Conservation (phyloP, 2,888 invertebrate species). For the Eremobia ochroleuca region DNA sequence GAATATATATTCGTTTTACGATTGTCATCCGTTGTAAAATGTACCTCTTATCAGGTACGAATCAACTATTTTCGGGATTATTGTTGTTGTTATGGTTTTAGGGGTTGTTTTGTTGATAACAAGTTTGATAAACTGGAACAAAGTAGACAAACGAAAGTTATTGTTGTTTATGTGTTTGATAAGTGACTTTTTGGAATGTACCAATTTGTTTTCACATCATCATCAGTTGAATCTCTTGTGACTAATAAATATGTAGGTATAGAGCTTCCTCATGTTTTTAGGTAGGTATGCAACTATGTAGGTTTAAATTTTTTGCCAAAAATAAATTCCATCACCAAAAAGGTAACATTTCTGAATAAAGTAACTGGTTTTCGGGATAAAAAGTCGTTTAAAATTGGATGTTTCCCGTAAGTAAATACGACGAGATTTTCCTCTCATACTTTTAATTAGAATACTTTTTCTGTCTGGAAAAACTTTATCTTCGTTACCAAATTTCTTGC, state of each 20-base stretch:
- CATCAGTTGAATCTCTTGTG: neutral
- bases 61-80: slow-evolving; percentile 26
- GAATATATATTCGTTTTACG: slow-evolving; percentile 52
- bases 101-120: slow-evolving; percentile 14
- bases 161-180: neutral
- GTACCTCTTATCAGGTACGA: slow-evolving; percentile 37
- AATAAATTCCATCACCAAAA: neutral
- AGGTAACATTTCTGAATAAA: neutral
- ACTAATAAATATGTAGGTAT: neutral
- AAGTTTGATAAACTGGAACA: slow-evolving; percentile 3
- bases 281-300: neutral
- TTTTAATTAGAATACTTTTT: slow-evolving; percentile 20
- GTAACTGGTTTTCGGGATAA: neutral
- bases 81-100: slow-evolving; percentile 14
- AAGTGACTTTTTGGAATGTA: neutral
- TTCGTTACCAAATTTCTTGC: slow-evolving; percentile 1
- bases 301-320: neutral
- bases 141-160: neutral
- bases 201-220: neutral
- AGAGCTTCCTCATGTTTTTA: neutral
- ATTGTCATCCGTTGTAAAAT: slow-evolving; percentile 32
- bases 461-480: neutral
- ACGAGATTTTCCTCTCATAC: neutral
- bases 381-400: neutral
- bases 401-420: neutral